Evolutionary conservation across 2,888 invertebrate genomes (phyloP), one percentile per base, ranked within the genome.

Genomic region (Pandemis cinnamomeana): DNA sequence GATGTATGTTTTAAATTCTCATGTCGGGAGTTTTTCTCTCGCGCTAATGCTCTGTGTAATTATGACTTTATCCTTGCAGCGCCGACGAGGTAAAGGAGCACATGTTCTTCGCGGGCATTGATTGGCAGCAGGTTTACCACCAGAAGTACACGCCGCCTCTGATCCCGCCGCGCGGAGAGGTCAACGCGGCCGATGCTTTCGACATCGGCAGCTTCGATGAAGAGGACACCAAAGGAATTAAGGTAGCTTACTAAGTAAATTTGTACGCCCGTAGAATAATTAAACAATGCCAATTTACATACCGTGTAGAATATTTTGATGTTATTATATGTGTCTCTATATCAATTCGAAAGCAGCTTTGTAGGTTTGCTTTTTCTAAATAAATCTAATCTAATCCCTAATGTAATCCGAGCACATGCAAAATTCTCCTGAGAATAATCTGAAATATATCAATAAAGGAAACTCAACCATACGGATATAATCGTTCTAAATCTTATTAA

Each of bases 141-240:
- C 99, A 99, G 94, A 99, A 99, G 92, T 99, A 99, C 93, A 98
- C 99, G 20, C 99, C 99, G 71, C 99, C 99, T 4, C 95, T 99
- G 81, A 99, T 99, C 81, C 99, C 99, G 69, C 99, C 99, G 7
- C 95, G 99, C 76, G 99, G 99, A 3, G 99, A 99, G 92, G 99
- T 99, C 44, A 99, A 99, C 92, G 99, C 99, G 4, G 99, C 99
- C 0, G 99, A 99, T 91, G 99, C 99, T 42, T 99, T 99, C 91
- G 99, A 99, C 89, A 99, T 99, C 86, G 99, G 99, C 78, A 99
- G 99, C 80, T 99, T 99, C 91, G 99, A 99, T 87, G 99, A 99
- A 88, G 99, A 99, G 90, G 99, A 99, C 89, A 99, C 99, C 46
- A 99, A 99, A 92, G 99, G 99, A 78, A 99, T 99, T 84, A 99